Evolutionary conservation across 2,888 invertebrate genomes (phyloP).

Genomic region (Lithosia quadra): DNA sequence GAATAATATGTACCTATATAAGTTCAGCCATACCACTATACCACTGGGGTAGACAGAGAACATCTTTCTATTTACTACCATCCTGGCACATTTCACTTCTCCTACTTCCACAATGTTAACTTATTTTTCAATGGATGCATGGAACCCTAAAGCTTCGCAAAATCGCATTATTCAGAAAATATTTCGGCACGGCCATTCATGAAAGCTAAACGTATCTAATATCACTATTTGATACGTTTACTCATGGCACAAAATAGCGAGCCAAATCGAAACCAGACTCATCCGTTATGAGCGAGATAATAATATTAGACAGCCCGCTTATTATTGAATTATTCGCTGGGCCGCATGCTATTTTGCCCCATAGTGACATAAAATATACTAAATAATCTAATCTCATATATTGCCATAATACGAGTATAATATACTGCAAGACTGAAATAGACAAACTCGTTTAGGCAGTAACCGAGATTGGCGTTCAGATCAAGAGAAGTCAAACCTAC

Average conservation of each 20-base stretch:
- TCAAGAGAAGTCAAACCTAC: too few relatives aligned
- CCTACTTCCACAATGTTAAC: too few relatives aligned
- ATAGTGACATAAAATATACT: not conserved
- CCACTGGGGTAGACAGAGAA: not conserved
- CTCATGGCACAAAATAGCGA: slow-evolving; percentile 4
- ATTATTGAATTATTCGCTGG: not conserved
- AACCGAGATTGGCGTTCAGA: too few relatives aligned
- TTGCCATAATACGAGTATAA: not conserved
- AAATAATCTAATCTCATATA: not conserved
- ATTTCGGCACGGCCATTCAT: not conserved
- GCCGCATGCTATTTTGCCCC: not conserved
- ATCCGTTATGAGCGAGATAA: slow-evolving; percentile 1
- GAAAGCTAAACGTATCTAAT: not conserved
- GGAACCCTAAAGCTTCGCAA: not conserved
- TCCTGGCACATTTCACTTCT: too few relatives aligned
- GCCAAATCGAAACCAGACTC: slow-evolving; percentile 4
- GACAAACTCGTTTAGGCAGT: too few relatives aligned
- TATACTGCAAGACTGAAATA: not conserved
- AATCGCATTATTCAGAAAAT: not conserved
- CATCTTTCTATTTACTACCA: not conserved
- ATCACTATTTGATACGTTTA: not conserved
- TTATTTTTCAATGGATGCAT: not conserved
- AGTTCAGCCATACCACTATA: too few relatives aligned
- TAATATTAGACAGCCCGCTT: not conserved
- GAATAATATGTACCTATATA: not conserved